Evolutionary conservation across 2,113 vertebrate species (phyloP).

Genomic region (Istiophorus platypterus): DNA sequence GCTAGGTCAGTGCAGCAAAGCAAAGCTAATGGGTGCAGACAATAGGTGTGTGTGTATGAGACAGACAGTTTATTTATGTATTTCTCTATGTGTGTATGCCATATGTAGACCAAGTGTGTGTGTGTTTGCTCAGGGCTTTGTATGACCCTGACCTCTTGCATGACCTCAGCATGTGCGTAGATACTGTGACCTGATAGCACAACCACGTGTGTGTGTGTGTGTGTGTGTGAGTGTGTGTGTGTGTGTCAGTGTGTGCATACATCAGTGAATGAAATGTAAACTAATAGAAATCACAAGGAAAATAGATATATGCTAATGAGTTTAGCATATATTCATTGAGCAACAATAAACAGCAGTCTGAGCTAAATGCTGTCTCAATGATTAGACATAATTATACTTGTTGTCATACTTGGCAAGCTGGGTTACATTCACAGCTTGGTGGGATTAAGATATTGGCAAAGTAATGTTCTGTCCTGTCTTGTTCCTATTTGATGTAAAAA

Average conservation of each 20-base stretch:
- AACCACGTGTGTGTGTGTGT: constrained; percentile 17
- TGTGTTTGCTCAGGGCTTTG: constrained; percentile 23
- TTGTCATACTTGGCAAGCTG: constrained; percentile 21
- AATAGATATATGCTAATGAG: neutral
- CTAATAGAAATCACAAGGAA: constrained; percentile 5
- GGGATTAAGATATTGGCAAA: constrained; percentile 32
- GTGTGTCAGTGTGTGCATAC: neutral
- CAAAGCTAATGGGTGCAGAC: constrained; percentile 71
- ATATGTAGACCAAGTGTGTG: constrained; percentile 40
- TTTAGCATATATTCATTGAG: constrained; percentile 12
- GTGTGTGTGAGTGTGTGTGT: neutral
- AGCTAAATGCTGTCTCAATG: constrained; percentile 33
- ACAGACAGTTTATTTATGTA: constrained; percentile 14
- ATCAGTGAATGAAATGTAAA: neutral
- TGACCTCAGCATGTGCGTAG: constrained; percentile 52
- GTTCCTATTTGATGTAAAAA: constrained; percentile 23
- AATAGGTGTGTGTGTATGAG: constrained; percentile 55
- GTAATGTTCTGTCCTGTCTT: constrained; percentile 13
- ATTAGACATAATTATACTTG: constrained; percentile 13
- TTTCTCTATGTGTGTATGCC: constrained; percentile 21
- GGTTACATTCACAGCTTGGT: constrained; percentile 32
- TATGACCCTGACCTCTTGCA: constrained; percentile 62
- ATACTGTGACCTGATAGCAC: constrained; percentile 23
- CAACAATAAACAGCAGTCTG: neutral
- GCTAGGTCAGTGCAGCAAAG: constrained; percentile 69